Evolutionary conservation across 1,140 invertebrate genomes (phyloP), one percentile per base, ranked within the genome.

Genomic region (Tetragonula clypearis): DNA sequence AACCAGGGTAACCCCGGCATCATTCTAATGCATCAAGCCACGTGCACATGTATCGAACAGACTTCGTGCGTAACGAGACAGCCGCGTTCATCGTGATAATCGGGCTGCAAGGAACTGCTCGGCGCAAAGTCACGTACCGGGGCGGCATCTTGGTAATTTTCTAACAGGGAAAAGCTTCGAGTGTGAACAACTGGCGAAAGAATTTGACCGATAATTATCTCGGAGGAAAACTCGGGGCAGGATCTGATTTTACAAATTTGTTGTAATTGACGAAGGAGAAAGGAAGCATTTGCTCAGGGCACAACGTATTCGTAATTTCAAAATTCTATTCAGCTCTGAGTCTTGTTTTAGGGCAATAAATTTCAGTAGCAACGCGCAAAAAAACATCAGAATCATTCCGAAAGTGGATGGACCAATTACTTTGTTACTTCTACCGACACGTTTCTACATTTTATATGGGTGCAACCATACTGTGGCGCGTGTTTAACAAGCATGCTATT

Each of bases 61-160:
- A 81, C 84, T 86, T 84, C 87, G 84, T 83, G 87, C 88, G 87
- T 89, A 89, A 88, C 87, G 85, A 88, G 80, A 88, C 87, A 88
- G 72, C 85, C 87, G 35, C 69, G 87, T 79, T 83, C 75, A 71
- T 83, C 87, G 88, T 88, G 87, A 89, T 89, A 88, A 88, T 62
- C 26, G 69, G 77, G 83, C 76, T 66, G 76, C 82, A 77, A 86
- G 84, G 84, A 86, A 88, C 88, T 90, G 62, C 76, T 82, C 72
- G 79, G 62, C 8, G 6, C 72, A 65, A 80, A 87, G 86, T 90
- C 88, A 85, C 88, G 88, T 87, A 77, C 74, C 76, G 21, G 21
- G 15, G 14, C 60, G 75, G 72, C 75, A 69, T 35, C 66, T 21
- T 55, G 76, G 58, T 69, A 85, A 89, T 86, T 82, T 82, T 76